Conservation (phyloP, 2,888 invertebrate genomes). For the Syrista parreyssii region DNA sequence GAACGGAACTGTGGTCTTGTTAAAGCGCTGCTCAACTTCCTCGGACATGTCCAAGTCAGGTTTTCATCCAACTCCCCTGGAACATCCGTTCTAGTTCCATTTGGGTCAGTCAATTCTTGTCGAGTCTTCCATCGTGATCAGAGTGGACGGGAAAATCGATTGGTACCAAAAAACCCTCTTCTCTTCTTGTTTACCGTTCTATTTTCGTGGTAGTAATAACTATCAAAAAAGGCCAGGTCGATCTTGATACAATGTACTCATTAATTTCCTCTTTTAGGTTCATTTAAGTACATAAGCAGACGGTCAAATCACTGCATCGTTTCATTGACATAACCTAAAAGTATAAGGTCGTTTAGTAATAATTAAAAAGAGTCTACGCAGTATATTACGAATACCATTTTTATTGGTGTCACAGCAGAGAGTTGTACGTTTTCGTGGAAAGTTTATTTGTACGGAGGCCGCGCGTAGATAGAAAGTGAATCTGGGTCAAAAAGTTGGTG, state of each 20-base stretch:
- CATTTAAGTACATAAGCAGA: neutral
- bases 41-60: neutral
- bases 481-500: neutral
- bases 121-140: neutral
- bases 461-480: neutral
- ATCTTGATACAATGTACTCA: neutral
- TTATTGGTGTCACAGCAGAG: neutral
- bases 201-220: neutral
- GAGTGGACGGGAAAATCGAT: neutral
- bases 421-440: neutral
- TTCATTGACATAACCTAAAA: too few relatives aligned
- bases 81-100: neutral
- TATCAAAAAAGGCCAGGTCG: neutral
- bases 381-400: neutral
- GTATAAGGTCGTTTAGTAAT: too few relatives aligned
- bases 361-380: too few relatives aligned
- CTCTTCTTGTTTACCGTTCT: neutral
- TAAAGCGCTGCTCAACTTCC: neutral
- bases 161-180: neutral
- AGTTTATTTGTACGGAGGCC: conserved; percentile 11
- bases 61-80: neutral
- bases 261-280: neutral
- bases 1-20: neutral
- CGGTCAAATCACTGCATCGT: too few relatives aligned
- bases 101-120: neutral